These are phyloP conservation scores for Charaxes varanes DNA, from an alignment of 1,140 invertebrate species.

Conservation along the genomic window DNA sequence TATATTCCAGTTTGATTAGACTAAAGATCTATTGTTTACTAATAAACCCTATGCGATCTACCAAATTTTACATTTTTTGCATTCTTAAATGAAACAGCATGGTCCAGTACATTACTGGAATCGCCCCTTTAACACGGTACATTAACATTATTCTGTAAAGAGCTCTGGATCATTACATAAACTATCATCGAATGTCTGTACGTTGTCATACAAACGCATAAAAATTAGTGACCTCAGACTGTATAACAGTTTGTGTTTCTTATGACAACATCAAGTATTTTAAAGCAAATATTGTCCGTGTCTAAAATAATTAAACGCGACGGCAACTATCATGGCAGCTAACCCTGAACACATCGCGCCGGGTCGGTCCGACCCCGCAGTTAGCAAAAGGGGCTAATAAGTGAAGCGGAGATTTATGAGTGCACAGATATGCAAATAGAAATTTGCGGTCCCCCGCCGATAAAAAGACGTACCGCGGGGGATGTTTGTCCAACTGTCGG, in stretches of 20 bases:
- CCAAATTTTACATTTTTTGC: too few relatives aligned
- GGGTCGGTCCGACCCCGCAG: constrained; percentile 35
- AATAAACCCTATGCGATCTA: too few relatives aligned
- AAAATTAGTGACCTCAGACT: too few relatives aligned
- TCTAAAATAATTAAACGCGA: constrained; percentile 20
- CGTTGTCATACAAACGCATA: too few relatives aligned
- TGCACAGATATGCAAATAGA: constrained; percentile 71
- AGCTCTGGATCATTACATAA: too few relatives aligned
- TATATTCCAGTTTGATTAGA: too few relatives aligned
- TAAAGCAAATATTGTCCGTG: neutral
- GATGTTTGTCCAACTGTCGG: constrained; percentile 61
- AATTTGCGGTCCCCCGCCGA: constrained; percentile 64
- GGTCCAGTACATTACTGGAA: too few relatives aligned
- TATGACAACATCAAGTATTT: neutral
- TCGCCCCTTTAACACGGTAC: too few relatives aligned
- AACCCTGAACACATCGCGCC: constrained; percentile 33
- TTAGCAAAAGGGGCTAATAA: constrained; percentile 58
- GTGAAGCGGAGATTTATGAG: constrained; percentile 71
- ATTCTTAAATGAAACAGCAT: too few relatives aligned
- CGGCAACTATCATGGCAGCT: constrained; percentile 20
- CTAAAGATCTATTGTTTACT: too few relatives aligned
- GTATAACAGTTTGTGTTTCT: neutral
- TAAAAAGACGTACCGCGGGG: constrained; percentile 62
- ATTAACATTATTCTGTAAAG: too few relatives aligned
- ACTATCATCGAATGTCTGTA: too few relatives aligned